Evolutionary conservation across 2,888 invertebrate genomes (phyloP), one percentile per base, ranked within the genome.

Genomic region (Cheilosia pagana): DNA sequence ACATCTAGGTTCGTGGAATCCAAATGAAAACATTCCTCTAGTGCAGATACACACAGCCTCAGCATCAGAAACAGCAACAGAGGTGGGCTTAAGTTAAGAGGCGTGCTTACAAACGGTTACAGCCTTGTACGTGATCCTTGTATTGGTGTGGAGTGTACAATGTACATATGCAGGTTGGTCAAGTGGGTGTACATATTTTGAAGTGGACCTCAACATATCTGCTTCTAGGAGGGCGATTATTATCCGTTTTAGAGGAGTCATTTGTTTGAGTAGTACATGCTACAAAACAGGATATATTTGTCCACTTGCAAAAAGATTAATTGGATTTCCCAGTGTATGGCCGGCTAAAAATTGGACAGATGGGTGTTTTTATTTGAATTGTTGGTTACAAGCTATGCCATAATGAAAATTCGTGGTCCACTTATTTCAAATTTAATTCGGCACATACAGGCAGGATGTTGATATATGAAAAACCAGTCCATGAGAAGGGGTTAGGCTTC

Each of bases 41-140:
- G 19, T 3, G 39, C 14, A 23, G 3, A 48, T 19, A 6, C 50
- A 14, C 50, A 8, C 23, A 50, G 21, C 35, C 23, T 5, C 35
- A 62, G 16, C 19, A 28, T 8, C 28, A 57, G 70, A 65, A 35
- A 14, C 43, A 41, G 2, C 45, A 62, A 19, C 19, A 57, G 70
- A 65, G 76, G 71, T 77, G 41, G 67, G 71, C 67, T 71, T 71
- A 63, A 50, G 77, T 82, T 78, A 62, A 77, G 72, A 72, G 43
- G 72, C 67, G 72, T 77, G 65, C 60, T 76, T 31, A 76, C 45
- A 77, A 63, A 65, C 60, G 60, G 65, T 71, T 77, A 77, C 71
- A 60, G 65, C 48, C 43, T 63, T 76, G 68, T 65, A 65, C 70
- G 35, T 77, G 67, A 60, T 62, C 39, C 48, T 77, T 63, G 50